Evolutionary conservation across 2,797 vertebrate genomes (phyloP).

Genomic region (Crocodylus rhombifer): DNA sequence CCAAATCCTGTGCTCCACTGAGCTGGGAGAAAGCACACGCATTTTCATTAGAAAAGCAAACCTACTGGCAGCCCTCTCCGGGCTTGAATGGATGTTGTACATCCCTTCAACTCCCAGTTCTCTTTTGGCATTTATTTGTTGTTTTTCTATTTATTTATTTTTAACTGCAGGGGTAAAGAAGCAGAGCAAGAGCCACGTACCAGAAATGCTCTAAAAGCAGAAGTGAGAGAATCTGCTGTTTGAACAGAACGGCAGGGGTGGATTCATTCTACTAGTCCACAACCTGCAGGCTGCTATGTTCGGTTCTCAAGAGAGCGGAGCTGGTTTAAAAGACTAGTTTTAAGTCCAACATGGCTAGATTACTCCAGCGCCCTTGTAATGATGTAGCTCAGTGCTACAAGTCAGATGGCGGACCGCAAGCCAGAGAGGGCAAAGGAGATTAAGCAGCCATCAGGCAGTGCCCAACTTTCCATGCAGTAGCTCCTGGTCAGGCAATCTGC

Average conservation of each 20-base stretch:
- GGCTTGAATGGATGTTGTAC: neutral
- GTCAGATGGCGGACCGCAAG: neutral
- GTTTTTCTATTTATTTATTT: too few relatives aligned
- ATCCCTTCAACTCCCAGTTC: neutral
- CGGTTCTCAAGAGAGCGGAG: neutral
- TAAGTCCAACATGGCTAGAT: neutral
- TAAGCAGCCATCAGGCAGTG: neutral
- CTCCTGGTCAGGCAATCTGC: too few relatives aligned
- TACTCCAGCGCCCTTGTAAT: neutral
- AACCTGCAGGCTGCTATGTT: fast-evolving
- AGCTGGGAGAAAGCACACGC: neutral
- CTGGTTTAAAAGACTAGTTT: neutral
- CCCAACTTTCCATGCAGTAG: neutral
- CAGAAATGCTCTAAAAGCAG: neutral
- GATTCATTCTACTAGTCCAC: neutral
- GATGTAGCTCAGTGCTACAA: neutral
- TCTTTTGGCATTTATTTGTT: too few relatives aligned
- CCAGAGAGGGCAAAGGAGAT: neutral
- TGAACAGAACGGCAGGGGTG: neutral
- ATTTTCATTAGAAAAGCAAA: neutral
- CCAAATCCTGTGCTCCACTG: neutral
- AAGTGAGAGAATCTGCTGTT: neutral
- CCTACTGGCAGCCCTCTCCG: neutral
- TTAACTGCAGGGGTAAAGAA: neutral
- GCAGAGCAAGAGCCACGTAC: fast-evolving